These are phyloP conservation scores for Variabilichromis moorii DNA, from an alignment of 2,113 vertebrate species.

Conservation along the genomic window DNA sequence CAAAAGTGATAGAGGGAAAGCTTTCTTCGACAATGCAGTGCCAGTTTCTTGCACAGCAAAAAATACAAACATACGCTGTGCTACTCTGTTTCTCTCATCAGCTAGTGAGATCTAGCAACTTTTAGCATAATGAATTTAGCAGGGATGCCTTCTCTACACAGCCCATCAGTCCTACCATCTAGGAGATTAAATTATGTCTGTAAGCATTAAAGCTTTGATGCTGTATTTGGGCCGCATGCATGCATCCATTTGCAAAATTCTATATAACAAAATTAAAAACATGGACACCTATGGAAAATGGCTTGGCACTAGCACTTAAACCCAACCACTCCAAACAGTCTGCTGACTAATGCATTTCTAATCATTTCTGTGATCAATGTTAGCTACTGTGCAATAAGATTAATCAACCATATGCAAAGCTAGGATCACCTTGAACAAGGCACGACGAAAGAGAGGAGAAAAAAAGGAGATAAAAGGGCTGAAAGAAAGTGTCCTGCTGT, in stretches of 20 bases:
- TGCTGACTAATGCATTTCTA: conserved; percentile 75
- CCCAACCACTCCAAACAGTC: conserved; percentile 56
- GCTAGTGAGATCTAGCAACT: conserved; percentile 61
- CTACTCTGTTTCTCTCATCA: conserved; percentile 43
- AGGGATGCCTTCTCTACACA: conserved; percentile 55
- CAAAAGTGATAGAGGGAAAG: not conserved
- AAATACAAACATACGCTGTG: conserved; percentile 8
- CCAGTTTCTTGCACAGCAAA: not conserved
- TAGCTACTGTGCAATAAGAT: conserved; percentile 65
- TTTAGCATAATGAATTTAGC: conserved; percentile 72
- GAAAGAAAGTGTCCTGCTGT: conserved; percentile 31
- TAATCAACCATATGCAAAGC: conserved; percentile 69
- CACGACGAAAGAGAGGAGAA: not conserved
- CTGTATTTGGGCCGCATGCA: conserved; percentile 61
- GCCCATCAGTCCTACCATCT: conserved; percentile 66
- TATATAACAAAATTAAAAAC: conserved; percentile 73
- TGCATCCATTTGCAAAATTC: conserved; percentile 72
- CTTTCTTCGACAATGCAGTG: not conserved
- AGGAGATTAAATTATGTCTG: conserved; percentile 71
- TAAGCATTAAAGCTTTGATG: conserved; percentile 69
- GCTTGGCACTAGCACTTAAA: conserved; percentile 65
- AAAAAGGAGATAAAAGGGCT: conserved; percentile 17
- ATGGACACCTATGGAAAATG: conserved; percentile 69
- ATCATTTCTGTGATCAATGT: conserved; percentile 73
- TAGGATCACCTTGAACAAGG: conserved; percentile 62